Evolutionary conservation across 2,113 vertebrate genomes (phyloP).

Genomic region (Heliornis fulica): DNA sequence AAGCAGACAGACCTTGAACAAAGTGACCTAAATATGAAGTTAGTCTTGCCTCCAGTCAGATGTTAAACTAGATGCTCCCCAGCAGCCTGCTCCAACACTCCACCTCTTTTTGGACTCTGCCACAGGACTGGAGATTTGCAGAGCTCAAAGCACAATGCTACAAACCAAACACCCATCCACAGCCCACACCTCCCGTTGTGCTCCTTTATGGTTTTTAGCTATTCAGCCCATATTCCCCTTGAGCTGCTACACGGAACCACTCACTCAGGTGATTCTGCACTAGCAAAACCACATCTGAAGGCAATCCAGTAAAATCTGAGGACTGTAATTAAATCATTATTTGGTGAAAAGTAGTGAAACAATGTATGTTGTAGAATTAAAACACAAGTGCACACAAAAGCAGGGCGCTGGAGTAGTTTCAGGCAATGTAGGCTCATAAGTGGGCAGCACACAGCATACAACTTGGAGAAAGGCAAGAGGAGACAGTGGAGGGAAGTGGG

Average conservation of each 20-base stretch:
- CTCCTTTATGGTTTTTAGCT: not conserved
- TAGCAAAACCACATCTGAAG: not conserved
- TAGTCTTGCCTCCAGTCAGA: not conserved
- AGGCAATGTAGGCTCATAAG: not conserved
- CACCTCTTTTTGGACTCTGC: not conserved
- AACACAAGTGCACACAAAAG: rapidly evolving
- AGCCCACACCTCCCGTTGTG: not conserved
- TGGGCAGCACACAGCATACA: not conserved
- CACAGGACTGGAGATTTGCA: not conserved
- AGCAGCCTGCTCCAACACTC: not conserved
- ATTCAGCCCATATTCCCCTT: not conserved
- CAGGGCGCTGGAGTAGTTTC: not conserved
- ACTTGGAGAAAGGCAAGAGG: not conserved
- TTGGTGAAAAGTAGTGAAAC: not conserved
- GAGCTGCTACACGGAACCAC: rapidly evolving
- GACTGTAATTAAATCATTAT: not conserved
- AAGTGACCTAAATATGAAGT: constrained; percentile 23
- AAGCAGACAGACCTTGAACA: not conserved
- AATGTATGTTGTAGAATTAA: not conserved
- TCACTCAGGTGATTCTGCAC: not conserved
- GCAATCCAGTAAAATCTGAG: not conserved
- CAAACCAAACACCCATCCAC: not conserved
- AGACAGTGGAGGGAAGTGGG: not conserved
- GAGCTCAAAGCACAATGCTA: not conserved
- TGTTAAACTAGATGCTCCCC: not conserved